Percentiles rank a stretch among this genome's conserved stretches.
Evolutionary conservation across 1,140 invertebrate genomes (phyloP).

Genomic region (Cotesia glomerata): DNA sequence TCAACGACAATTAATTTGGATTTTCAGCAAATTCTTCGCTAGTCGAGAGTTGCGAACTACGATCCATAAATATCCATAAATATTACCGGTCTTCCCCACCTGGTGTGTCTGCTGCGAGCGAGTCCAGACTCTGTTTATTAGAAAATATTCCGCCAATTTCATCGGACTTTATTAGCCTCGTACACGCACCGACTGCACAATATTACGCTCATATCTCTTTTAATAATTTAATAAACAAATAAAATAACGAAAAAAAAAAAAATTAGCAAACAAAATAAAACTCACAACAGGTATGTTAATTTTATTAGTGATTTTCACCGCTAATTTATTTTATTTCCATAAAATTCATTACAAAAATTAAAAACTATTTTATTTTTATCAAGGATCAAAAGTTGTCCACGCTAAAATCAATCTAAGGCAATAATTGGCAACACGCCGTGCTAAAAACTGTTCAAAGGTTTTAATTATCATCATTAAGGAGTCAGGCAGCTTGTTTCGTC

Average conservation of each 20-base stretch:
- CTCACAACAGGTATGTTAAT: not conserved
- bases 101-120: constrained; percentile 2
- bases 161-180: constrained; percentile 19
- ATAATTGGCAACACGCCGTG: not conserved
- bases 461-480: not conserved
- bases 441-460: not conserved
- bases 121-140: constrained; percentile 22
- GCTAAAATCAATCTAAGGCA: not conserved
- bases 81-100: constrained; percentile 10
- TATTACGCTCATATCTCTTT: not conserved
- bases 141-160: constrained; percentile 33
- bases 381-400: not conserved
- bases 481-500: not conserved
- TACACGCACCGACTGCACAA: constrained; percentile 11
- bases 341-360: not conserved
- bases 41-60: constrained; percentile 15
- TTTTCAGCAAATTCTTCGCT: constrained; percentile 25
- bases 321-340: not conserved
- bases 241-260: not conserved
- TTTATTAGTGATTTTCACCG: not conserved
- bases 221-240: not conserved
- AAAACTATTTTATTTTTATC: not conserved
- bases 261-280: no score
- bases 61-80: constrained; percentile 37
- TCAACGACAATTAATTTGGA: constrained; percentile 26